Base-by-base conservation (phyloP, 2,113 vertebrate species). In the Passer domesticus region DNA sequence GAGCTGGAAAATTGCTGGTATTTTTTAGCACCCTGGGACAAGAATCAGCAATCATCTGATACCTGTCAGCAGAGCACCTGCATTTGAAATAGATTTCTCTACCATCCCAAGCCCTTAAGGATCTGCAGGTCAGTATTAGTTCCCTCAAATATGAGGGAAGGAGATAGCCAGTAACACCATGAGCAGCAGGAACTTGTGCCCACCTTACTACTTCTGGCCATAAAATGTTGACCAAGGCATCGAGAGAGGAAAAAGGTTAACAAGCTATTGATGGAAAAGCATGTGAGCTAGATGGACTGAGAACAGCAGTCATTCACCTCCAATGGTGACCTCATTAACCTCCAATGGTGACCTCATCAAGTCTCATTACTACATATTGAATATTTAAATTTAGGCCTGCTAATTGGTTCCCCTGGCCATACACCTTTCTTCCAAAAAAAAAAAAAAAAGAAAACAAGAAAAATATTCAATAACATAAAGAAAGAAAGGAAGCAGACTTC, bases 401-500 rank as follows among this genome's bases (percentile, higher is more conserved):
- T 95, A 96, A 97, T 96, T 96, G 70, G 76, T 81, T 98, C 96
- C 94, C 77, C 83, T 81, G 90, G 92, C 73, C 88, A 87, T 84
- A 85, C 6, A 58, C 5, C 72, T 85, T 93, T 30, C n/a, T 56
- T 87, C 13, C 12, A 73, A 68, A 83, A 68, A 62, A 83, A 70
- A 39, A 23, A 16, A 17, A 43, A 7, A 25, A 7, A 17, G 10
- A 28, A 47, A 41, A 30, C 35, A 37, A 44, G 0, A 70, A 89
- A 94, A 84, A 70, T 3, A 19, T 46, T 89, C 30, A 84, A 46
- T 63, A 94, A 70, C 11, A 91, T 44, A 91, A 90, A 84, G 33
- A 11, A 53, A 72, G 60, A 67, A 89, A 77, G 92, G 83, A 89
- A 77, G 20, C 59, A 94, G 62, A 43, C 22, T 50, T 52, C 16